Conservation (phyloP, 2,888 invertebrate species). For the Pammene aurita region DNA sequence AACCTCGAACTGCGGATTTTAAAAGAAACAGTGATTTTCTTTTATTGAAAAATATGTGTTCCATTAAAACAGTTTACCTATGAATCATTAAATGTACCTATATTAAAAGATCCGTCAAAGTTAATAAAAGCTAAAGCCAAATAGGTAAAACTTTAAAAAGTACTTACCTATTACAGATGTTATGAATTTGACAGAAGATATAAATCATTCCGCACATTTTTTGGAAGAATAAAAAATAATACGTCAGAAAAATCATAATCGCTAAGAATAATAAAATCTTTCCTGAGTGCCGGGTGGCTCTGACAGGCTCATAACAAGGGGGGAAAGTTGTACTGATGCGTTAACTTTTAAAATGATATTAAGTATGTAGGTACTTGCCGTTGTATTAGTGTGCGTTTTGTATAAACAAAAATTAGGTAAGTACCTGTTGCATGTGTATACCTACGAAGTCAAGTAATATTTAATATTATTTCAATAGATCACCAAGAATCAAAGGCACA, state of each 20-base stretch:
- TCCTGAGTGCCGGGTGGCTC: conserved; percentile 19
- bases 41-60: no score
- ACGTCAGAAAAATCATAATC: background rate
- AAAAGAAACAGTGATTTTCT: no score
- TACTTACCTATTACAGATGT: no score
- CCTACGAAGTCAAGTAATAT: no score
- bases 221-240: background rate
- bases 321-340: conserved; percentile 25
- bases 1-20: no score
- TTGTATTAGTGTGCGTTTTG: background rate
- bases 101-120: no score
- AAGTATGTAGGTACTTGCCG: background rate
- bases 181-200: background rate
- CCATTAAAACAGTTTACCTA: no score
- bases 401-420: background rate
- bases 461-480: no score
- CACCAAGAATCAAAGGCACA: background rate
- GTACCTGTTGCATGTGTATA: background rate
- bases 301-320: conserved; percentile 26
- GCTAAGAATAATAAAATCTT: background rate
- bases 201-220: background rate
- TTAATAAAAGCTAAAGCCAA: no score
- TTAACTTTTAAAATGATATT: conserved; percentile 14
- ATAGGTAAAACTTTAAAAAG: no score
- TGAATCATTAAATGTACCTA: no score